Base-by-base conservation (phyloP, 2,888 invertebrate species). In the Ormyrus labotus region DNA sequence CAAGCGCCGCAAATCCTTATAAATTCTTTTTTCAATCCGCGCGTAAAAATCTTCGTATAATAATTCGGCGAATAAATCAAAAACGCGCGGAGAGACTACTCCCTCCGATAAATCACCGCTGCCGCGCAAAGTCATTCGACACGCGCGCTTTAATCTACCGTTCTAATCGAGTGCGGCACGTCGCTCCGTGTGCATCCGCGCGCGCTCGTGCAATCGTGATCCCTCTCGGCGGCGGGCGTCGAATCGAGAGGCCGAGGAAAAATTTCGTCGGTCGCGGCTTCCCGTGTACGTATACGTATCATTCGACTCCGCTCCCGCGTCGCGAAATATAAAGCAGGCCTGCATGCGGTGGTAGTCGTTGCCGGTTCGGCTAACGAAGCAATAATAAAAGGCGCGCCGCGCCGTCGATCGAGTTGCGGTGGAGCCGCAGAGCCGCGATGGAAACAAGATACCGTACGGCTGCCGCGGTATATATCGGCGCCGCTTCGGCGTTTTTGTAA, bases 41-140 rank as follows among this genome's bases (percentile, higher is more conserved):
- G n/a, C 61, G 47, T 45, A 57, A 75, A 67, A 68, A 61, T 76
- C 45, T 48, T 34, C 34, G 34, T 61, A 0, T 19, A 5, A 48
- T 73, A 69, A 73, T 73, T 70, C 71, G n/a, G 45, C 58, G 58
- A 53, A 78, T 78, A 78, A 78, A 78, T 77, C 72, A 72, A 60
- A 71, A 50, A 61, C 3, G 11, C 47, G n/a, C 65, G 65, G 19
- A 70, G n/a, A 48, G 50, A 45, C 7, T n/a, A 19, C 55, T 3
- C 3, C 19, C 19, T 2, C 19, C 48, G 47, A 74, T 80, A 80
- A 80, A 79, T 79, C 79, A 79, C n/a, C 9, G 19, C 1, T 4
- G 47, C 45, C 13, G 34, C 50, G 57, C 50, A 67, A 34, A 34
- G 55, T 64, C 79, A 57, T 73, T 50, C 69, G 79, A 79, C 79